Conservation (phyloP, 2,888 invertebrate species). For the Loripinus fragilis region DNA sequence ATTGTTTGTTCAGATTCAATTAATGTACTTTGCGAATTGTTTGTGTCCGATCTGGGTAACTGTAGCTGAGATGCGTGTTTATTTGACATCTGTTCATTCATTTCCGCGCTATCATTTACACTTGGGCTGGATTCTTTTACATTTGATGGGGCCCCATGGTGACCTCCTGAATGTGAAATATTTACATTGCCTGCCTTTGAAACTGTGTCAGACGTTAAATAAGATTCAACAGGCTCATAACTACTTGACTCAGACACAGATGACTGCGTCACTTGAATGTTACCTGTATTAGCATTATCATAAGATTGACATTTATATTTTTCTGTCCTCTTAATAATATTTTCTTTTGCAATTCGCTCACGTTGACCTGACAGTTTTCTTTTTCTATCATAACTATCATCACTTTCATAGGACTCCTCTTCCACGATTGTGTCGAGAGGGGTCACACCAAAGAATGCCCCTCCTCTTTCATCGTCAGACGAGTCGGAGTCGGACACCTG, state of each 20-base stretch:
- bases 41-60: neutral
- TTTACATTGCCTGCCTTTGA: conserved; percentile 19
- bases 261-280: conserved; percentile 12
- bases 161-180: neutral
- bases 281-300: neutral
- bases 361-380: neutral
- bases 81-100: conserved; percentile 25
- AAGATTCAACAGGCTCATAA: conserved; percentile 37
- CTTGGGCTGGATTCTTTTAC: conserved; percentile 28
- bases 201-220: conserved; percentile 41
- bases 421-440: conserved; percentile 77
- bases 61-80: neutral
- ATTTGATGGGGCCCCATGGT: conserved; percentile 4
- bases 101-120: conserved; percentile 33
- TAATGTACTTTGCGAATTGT: neutral
- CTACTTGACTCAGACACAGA: conserved; percentile 14
- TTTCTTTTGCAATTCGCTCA: neutral
- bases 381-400: conserved; percentile 4
- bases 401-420: conserved; percentile 57
- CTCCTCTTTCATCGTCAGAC: conserved; percentile 45
- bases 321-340: neutral
- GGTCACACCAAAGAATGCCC: conserved; percentile 53
- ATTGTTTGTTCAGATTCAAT: neutral
- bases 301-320: neutral
- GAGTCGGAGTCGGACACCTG: conserved; percentile 65